Evolutionary conservation across 2,113 vertebrate genomes (phyloP), one percentile per base, ranked within the genome.

Genomic region (Morone saxatilis): DNA sequence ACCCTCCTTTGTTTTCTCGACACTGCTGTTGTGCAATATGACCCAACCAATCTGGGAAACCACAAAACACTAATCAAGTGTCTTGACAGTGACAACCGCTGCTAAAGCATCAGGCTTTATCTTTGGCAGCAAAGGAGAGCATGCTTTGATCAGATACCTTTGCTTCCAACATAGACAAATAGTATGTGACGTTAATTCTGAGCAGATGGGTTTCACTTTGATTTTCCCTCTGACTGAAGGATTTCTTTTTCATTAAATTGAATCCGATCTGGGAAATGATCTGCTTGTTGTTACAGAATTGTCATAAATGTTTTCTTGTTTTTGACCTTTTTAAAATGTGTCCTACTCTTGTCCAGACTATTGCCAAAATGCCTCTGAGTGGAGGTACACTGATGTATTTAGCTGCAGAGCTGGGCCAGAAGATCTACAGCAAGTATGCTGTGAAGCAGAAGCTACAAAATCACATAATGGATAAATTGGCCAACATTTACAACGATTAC

Each of bases 321-420:
- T n/a, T 48, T 67, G 71, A 84, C 19, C 10, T 68, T 67, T 74
- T 85, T 7, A 76, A 50, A 8, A 31, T 45, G 8, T 83, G 16
- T 75, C 59, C 53, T 45, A 1, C 12, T 50, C 4, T 80, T 89
- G 61, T 85, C 60, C 93, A 99, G 98, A 63, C 88, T 65, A 81
- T 99, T 78, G 70, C 90, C 83, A 93, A 43, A 7, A 57, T 99
- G 50, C 95, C 97, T 0, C 93, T 96, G 0, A 97, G 95, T 47
- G 98, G 98, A 3, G 95, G 97, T 43, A 95, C 96, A 0, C 91
- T 99, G 66, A 68, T 93, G 53, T 43, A 88, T 16, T 17, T 99
- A 72, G 96, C 97, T 2, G 91, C 81, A 1, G 90, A 97, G 10
- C 83, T 99, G 88, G 97, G 97, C 60, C 61, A 57, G 75, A 94